Evolutionary conservation across 2,113 vertebrate species (phyloP).

Genomic region (Fulica atra): DNA sequence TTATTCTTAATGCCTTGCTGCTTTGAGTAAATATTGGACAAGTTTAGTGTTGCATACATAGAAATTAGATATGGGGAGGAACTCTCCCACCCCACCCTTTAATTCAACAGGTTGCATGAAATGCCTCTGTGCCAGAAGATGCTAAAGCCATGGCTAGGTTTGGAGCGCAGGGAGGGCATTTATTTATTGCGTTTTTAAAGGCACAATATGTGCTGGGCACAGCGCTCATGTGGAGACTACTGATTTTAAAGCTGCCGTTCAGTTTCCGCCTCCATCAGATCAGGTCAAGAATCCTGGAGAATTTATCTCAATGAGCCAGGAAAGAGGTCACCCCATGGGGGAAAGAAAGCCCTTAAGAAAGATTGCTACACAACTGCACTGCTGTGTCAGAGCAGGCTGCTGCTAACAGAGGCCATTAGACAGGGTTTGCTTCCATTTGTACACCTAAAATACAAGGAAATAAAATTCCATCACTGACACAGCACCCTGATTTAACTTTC

Average conservation of each 20-base stretch:
- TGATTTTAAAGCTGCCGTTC: neutral
- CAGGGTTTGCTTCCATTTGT: neutral
- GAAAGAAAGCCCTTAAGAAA: neutral
- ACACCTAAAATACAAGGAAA: neutral
- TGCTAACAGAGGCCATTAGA: neutral
- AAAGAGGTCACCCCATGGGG: neutral
- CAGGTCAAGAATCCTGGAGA: slow-evolving; percentile 31
- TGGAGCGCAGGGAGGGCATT: neutral
- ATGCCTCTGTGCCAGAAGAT: neutral
- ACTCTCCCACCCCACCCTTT: neutral
- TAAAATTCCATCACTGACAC: neutral
- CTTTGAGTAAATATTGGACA: neutral
- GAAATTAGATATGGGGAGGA: neutral
- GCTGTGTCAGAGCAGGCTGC: neutral
- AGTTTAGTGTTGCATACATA: neutral
- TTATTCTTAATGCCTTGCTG: slow-evolving; percentile 8
- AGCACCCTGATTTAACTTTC: neutral
- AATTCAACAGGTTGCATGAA: neutral
- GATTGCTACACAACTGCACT: neutral
- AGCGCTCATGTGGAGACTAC: neutral
- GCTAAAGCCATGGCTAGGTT: neutral
- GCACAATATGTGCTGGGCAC: neutral
- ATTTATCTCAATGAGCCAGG: slow-evolving; percentile 18
- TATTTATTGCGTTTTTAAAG: neutral
- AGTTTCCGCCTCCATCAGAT: neutral